A percentile compares a stretch with the other conserved stretches of the same genome.
phyloP scores from a whole-genome alignment of 2,888 invertebrate genomes.

The Stenoptilia bipunctidactyla region DNA sequence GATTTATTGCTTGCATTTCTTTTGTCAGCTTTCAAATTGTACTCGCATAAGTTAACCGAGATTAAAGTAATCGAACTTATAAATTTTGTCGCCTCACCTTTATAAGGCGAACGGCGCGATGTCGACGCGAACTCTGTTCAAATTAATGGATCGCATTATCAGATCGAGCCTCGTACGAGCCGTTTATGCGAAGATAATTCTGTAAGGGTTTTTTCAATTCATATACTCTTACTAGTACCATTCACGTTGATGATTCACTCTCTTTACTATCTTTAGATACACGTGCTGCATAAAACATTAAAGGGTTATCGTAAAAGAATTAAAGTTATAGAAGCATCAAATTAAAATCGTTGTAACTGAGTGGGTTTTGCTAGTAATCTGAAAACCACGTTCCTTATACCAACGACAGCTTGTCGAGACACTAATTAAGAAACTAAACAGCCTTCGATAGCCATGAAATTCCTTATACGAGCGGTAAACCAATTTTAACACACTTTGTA shows the following conservation, averaged over 20 bases:
- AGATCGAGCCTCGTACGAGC: slow-evolving; percentile 66
- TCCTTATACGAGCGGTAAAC: slow-evolving; percentile 58
- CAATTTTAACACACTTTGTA: slow-evolving; percentile 52
- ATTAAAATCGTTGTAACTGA: slow-evolving; percentile 19
- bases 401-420: slow-evolving; percentile 29
- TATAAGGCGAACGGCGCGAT: slow-evolving; percentile 62
- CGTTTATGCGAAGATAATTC: slow-evolving; percentile 70
- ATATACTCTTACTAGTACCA: slow-evolving; percentile 10
- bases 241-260: too few relatives aligned
- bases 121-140: slow-evolving; percentile 68
- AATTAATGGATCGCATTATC: slow-evolving; percentile 70
- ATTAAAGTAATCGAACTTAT: slow-evolving; percentile 73
- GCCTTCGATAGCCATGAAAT: slow-evolving; percentile 59
- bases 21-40: slow-evolving; percentile 72
- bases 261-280: too few relatives aligned
- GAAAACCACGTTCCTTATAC: too few relatives aligned
- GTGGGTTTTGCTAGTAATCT: slow-evolving; percentile 38
- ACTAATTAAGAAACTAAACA: slow-evolving; percentile 63
- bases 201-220: slow-evolving; percentile 48
- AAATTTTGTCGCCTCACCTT: slow-evolving; percentile 72
- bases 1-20: slow-evolving; percentile 71
- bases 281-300: slow-evolving; percentile 59
- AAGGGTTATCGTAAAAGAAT: slow-evolving; percentile 36
- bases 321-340: slow-evolving; percentile 24
- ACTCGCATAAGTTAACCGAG: slow-evolving; percentile 71